phyloP scores from a whole-genome alignment of 2,888 invertebrate genomes.

The Brachylomia viminalis region DNA sequence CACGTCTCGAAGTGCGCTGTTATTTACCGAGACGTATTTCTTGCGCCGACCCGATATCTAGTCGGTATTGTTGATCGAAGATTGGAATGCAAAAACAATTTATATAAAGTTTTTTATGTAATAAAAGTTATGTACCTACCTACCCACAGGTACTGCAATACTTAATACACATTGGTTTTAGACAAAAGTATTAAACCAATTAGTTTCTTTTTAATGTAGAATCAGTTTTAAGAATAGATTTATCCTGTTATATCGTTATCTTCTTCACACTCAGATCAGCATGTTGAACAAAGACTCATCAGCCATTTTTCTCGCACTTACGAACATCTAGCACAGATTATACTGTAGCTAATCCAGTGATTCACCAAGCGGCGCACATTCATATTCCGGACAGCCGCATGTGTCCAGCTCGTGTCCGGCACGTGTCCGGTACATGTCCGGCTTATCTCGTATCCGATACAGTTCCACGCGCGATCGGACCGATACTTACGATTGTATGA shows the following conservation, averaged over 20 bases:
- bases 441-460: constrained; percentile 71
- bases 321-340: constrained; percentile 34
- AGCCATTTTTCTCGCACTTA: background rate
- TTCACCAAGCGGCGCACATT: constrained; percentile 60
- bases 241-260: background rate
- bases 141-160: background rate
- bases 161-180: background rate
- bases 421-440: constrained; percentile 49
- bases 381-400: constrained; percentile 58
- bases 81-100: background rate
- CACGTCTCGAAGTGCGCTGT: too few species aligned
- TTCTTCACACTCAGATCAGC: background rate
- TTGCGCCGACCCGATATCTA: too few species aligned
- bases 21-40: too few species aligned
- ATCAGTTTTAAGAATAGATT: background rate
- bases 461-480: constrained; percentile 47
- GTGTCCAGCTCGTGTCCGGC: constrained; percentile 57
- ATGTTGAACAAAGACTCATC: background rate
- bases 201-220: background rate
- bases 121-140: background rate
- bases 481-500: constrained; percentile 39
- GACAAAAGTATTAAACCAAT: background rate
- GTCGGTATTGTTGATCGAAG: too few species aligned
- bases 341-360: constrained; percentile 48
- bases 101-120: background rate